Base-by-base conservation (phyloP, 2,797 vertebrate species). In the Pseudochirops cupreus region DNA sequence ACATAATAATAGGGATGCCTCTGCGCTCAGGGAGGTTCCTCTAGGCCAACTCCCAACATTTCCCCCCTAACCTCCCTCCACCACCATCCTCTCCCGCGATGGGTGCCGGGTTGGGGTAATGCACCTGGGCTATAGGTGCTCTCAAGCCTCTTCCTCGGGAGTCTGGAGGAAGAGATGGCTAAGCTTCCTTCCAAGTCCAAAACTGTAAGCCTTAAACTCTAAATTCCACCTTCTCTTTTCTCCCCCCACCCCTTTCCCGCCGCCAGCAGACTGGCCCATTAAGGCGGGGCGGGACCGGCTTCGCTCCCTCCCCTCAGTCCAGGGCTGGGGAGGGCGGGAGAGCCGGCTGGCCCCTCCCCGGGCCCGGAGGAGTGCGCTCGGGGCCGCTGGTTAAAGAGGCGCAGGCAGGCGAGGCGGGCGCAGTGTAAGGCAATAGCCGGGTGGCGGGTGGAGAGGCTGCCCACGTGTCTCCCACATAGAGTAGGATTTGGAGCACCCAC, bases 351-450 rank as follows among this genome's bases (percentile, higher is more conserved):
- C 74, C 74, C 74, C 74, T 87, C 74, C 74, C 74, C 74, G 74
- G 39, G 39, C 39, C 26, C 74, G 74, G 74, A 46, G 9, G 91
- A 89, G 58, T 46, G 55, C 29, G 50, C 89, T 52, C 13, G 11
- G 0, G 0, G 26, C 91, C 46, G n/a, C 92, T 13, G 50, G 93
- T 97, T 97, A 97, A 97, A 97, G 97, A 96, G 96, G 95, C 91
- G 82, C 87, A 91, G 74, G 91, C 94, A 92, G 97, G 96, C 96
- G 74, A 90, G 95, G 67, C 57, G 57, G 0, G 55, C 56, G 29
- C 89, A 91, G 1, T 46, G 10, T 14, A 46, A 87, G 74, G 74
- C 74, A 26, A 11, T 24, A 46, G 39, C 95, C 92, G 26, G 0
- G 94, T 39, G 54, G 95, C 87, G 92, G 46, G 89, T 91, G 0